Percentiles rank a stretch among this genome's conserved stretches.
Conservation (phyloP, 2,888 invertebrate genomes). For the Criorhina ranunculi region DNA sequence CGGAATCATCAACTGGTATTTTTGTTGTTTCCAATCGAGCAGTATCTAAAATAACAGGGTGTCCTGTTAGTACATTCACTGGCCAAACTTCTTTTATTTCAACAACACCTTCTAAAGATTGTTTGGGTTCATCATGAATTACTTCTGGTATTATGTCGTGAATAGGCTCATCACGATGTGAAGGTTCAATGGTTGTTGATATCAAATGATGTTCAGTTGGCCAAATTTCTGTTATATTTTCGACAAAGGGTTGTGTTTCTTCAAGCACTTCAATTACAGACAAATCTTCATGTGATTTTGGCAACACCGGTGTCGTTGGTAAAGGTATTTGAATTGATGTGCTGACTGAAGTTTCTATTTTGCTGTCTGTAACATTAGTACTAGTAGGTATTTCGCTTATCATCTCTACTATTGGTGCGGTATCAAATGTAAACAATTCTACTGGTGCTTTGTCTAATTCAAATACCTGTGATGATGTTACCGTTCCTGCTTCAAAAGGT, state of each 20-base stretch:
- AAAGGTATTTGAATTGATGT: conserved; percentile 43
- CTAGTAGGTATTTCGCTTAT: conserved; percentile 79
- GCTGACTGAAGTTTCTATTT: conserved; percentile 51
- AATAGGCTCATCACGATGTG: conserved; percentile 79
- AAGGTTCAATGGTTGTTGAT: conserved; percentile 82
- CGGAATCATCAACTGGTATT: background rate
- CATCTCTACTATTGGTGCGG: conserved; percentile 83
- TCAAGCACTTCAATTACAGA: conserved; percentile 39
- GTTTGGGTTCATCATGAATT: conserved; percentile 70
- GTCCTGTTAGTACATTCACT: conserved; percentile 81
- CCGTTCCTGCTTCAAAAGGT: conserved; percentile 75
- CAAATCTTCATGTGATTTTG: conserved; percentile 60
- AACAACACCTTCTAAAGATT: conserved; percentile 48
- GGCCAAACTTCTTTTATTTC: conserved; percentile 82
- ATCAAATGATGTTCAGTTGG: conserved; percentile 82
- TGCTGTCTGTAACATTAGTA: conserved; percentile 79
- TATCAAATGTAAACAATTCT: conserved; percentile 82
- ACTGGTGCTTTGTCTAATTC: conserved; percentile 84
- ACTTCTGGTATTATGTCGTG: conserved; percentile 70
- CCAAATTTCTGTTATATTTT: conserved; percentile 83
- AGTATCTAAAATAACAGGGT: conserved; percentile 80
- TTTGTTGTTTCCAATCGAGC: conserved; percentile 1
- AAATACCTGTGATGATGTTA: conserved; percentile 83
- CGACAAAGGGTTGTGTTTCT: conserved; percentile 76
- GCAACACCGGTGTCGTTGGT: conserved; percentile 72